Percentiles rank a stretch among this genome's conserved stretches.
Evolutionary conservation across 1,140 invertebrate genomes (phyloP).

Genomic region (Cyrtorhinus lividipennis): DNA sequence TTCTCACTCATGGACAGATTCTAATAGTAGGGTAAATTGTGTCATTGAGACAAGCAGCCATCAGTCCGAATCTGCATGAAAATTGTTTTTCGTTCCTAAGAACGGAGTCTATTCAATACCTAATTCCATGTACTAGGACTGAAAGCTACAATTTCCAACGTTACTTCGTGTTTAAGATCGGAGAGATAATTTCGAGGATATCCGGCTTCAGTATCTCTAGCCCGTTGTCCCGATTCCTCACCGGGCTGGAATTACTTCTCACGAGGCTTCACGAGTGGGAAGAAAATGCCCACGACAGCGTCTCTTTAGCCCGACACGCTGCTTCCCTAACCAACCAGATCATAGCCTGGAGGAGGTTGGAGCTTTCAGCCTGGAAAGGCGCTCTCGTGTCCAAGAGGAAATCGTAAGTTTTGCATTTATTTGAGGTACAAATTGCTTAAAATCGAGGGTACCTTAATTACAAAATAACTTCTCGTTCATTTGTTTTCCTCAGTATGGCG

Average conservation of each 20-base stretch:
- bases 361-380: slow-evolving; percentile 74
- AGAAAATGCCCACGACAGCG: slow-evolving; percentile 68
- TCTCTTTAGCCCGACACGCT: slow-evolving; percentile 60
- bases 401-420: not conserved
- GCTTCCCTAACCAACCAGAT: slow-evolving; percentile 61
- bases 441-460: no score
- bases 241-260: slow-evolving; percentile 76
- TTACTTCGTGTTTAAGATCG: slow-evolving; percentile 36
- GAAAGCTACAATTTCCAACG: not conserved
- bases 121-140: no score
- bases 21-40: no score
- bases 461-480: no score
- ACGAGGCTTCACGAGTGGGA: slow-evolving; percentile 82
- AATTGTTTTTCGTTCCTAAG: no score
- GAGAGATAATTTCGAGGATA: slow-evolving; percentile 56
- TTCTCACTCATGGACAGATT: no score
- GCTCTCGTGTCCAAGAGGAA: slow-evolving; percentile 38
- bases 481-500: slow-evolving; percentile 38
- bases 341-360: slow-evolving; percentile 80
- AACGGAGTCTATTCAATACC: no score
- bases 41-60: no score
- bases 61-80: no score
- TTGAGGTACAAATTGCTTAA: no score
- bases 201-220: slow-evolving; percentile 61
- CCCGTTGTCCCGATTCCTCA: slow-evolving; percentile 74